A percentile compares a stretch with the other conserved stretches of the same genome.
Conservation (phyloP, 1,140 invertebrate species). For the Pemphigus obesinymphae region DNA sequence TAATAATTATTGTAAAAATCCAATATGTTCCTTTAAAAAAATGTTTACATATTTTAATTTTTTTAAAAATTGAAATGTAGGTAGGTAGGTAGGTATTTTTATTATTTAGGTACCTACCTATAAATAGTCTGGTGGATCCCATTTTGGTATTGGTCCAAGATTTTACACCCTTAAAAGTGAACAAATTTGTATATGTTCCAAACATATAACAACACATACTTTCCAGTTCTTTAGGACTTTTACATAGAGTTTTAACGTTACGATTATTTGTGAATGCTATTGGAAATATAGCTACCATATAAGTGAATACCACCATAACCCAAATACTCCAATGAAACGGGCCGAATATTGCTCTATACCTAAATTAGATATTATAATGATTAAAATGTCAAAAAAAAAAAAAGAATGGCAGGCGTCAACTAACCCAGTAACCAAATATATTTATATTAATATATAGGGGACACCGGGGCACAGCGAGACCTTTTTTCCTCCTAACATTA, state of each 20-base stretch:
- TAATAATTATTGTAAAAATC: conserved; percentile 74
- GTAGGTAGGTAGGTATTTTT: too few relatives aligned
- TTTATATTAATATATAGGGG: too few relatives aligned
- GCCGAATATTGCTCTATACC: conserved; percentile 73
- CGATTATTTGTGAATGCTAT: conserved; percentile 65
- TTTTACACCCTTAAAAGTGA: conserved; percentile 63
- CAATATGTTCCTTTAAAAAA: conserved; percentile 62
- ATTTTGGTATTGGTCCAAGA: conserved; percentile 66
- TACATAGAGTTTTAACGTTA: conserved; percentile 58
- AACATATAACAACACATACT: conserved; percentile 64
- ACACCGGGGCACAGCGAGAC: too few relatives aligned
- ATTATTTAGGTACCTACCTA: too few relatives aligned
- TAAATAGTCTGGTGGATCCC: conserved; percentile 61
- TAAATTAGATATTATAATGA: too few relatives aligned
- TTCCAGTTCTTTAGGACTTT: conserved; percentile 63
- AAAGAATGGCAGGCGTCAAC: too few relatives aligned
- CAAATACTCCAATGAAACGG: conserved; percentile 73
- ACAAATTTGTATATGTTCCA: conserved; percentile 73
- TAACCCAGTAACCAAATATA: too few relatives aligned
- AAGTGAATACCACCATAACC: conserved; percentile 63
- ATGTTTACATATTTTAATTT: not conserved
- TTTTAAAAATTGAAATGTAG: too few relatives aligned
- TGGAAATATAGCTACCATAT: conserved; percentile 66
- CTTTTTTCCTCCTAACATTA: too few relatives aligned
- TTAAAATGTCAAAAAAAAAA: too few relatives aligned